Conservation (phyloP, 2,888 invertebrate genomes). For the Oxyscelio sp. region DNA sequence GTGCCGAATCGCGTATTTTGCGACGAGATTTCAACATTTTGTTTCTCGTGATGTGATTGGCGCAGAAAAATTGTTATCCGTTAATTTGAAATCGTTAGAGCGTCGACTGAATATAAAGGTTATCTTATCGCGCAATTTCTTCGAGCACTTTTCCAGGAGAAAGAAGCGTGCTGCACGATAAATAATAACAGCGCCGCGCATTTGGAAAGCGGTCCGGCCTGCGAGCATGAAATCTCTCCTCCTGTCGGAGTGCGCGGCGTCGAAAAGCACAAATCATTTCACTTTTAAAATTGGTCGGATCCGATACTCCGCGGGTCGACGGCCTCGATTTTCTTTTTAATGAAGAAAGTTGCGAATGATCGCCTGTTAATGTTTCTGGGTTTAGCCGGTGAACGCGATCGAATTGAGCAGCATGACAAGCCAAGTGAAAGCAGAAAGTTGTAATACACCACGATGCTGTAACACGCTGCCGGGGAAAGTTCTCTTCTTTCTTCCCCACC, state of each 20-base stretch:
- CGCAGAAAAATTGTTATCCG: no score
- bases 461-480: slow-evolving; percentile 86
- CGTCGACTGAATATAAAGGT: no score
- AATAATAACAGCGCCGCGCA: no score
- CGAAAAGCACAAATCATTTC: slow-evolving; percentile 64
- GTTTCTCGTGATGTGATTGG: no score
- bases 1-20: no score
- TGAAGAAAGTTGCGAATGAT: slow-evolving; percentile 73
- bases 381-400: slow-evolving; percentile 70
- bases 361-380: slow-evolving; percentile 68
- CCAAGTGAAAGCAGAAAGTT: slow-evolving; percentile 87
- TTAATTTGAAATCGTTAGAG: no score
- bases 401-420: slow-evolving; percentile 77
- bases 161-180: no score
- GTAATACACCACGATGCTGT: slow-evolving; percentile 83
- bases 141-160: no score
- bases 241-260: slow-evolving; percentile 8
- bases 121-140: no score
- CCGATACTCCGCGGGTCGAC: slow-evolving; percentile 55
- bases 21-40: no score
- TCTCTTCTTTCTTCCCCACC: slow-evolving; percentile 85
- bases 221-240: slow-evolving; percentile 38
- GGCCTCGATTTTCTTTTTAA: slow-evolving; percentile 72
- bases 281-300: slow-evolving; percentile 63
- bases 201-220: slow-evolving; percentile 27